phyloP scores from a whole-genome alignment of 2,797 vertebrate genomes.

The Tolypeutes matacus region DNA sequence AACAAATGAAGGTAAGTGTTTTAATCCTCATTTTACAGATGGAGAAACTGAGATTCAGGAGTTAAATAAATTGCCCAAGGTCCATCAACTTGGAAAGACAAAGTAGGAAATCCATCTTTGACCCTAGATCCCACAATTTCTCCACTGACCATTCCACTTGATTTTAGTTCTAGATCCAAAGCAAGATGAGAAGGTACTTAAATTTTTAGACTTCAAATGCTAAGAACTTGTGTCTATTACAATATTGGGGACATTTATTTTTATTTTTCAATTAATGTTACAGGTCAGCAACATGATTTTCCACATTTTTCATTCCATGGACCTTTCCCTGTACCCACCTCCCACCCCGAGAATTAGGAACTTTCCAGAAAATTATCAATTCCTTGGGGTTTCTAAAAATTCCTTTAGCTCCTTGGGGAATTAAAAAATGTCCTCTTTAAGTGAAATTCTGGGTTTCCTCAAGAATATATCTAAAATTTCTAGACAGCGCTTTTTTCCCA shows the following conservation, averaged over 20 bases:
- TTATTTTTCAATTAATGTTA: background rate
- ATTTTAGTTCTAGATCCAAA: background rate
- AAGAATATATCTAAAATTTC: slow-evolving; percentile 42
- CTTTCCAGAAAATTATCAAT: slow-evolving; percentile 8
- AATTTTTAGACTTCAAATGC: background rate
- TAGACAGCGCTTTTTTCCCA: background rate
- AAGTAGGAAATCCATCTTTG: background rate
- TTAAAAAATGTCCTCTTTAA: background rate
- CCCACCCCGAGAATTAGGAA: background rate
- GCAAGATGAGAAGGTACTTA: background rate
- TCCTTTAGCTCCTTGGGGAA: no score
- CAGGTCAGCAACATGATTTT: slow-evolving; percentile 13
- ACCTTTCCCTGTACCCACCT: no score
- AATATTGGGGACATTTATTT: background rate
- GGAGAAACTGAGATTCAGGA: background rate
- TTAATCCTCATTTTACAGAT: background rate
- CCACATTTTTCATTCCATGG: slow-evolving; percentile 10
- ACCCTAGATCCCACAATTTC: background rate
- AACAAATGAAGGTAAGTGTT: background rate
- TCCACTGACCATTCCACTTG: background rate
- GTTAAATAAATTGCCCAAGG: background rate
- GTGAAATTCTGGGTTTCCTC: slow-evolving; percentile 33
- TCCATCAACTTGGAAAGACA: background rate
- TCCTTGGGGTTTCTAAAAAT: background rate
- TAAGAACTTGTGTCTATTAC: background rate